Percentiles rank a stretch among this genome's conserved stretches.
Conservation (phyloP, 2,797 vertebrate species). For the Pseudochirops corinnae region DNA sequence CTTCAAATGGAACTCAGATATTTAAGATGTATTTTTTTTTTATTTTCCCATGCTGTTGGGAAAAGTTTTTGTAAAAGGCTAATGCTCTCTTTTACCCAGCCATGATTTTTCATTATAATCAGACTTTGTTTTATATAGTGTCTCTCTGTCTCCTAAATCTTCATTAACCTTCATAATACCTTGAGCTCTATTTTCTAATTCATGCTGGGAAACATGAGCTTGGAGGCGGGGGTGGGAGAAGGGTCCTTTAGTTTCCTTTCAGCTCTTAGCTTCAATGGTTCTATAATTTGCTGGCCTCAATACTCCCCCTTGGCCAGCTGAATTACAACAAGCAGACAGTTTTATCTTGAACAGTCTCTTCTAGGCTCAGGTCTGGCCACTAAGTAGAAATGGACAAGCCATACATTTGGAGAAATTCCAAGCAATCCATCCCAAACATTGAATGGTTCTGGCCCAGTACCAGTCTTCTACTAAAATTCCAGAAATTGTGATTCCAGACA, state of each 20-base stretch:
- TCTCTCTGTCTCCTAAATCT: conserved; percentile 31
- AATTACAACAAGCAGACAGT: conserved; percentile 50
- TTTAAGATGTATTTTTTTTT: neutral
- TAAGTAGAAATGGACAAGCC: conserved; percentile 54
- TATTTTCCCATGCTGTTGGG: neutral
- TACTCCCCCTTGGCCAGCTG: conserved; percentile 37
- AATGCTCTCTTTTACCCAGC: conserved; percentile 16
- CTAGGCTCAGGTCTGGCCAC: conserved; percentile 68
- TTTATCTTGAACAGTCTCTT: conserved; percentile 61
- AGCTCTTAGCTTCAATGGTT: conserved; percentile 20
- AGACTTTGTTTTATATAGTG: conserved; percentile 14
- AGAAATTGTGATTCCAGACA: conserved; percentile 58
- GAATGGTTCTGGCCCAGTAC: conserved; percentile 61
- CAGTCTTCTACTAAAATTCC: conserved; percentile 33
- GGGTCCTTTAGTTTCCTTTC: neutral
- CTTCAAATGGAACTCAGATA: neutral
- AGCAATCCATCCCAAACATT: conserved; percentile 55
- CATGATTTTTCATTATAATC: conserved; percentile 17
- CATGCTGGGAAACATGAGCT: neutral
- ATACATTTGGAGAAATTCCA: conserved; percentile 52
- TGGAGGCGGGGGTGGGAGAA: neutral
- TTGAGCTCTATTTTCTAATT: neutral
- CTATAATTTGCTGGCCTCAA: conserved; percentile 10
- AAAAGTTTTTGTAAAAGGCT: conserved; percentile 9
- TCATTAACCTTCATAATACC: neutral